Base-by-base conservation (phyloP, 2,113 vertebrate species). In the Cephalopterus ornatus region DNA sequence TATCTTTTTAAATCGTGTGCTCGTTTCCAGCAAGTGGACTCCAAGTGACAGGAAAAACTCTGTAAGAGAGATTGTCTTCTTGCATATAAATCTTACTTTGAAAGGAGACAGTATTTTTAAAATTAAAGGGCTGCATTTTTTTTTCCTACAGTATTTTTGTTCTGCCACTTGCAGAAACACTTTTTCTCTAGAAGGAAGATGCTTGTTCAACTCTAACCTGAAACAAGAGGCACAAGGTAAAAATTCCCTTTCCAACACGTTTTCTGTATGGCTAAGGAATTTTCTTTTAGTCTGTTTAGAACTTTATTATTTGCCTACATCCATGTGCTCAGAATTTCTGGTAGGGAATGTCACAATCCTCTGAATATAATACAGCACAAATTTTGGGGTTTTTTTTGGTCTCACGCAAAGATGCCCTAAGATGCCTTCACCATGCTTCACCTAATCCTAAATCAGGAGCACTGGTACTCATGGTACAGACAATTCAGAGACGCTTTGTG, bases 1-100 rank as follows among this genome's bases (percentile, higher is more conserved):
- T 88, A 75, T 56, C 65, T 86, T 94, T 88, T 95, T 79, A 78
- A 94, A 89, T 46, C 1, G 2, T 46, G 23, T 66, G 23, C 78
- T 96, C 92, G 68, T 90, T 97, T 96, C 78, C 92, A 93, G 50
- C 39, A 66, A 84, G 67, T 41, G 33, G 41, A 83, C 50, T 88
- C 88, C 5, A 14, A 84, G 49, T 5, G 26, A 88, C 74, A 85
- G 89, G 92, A 96, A 97, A 95, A 96, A 75, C 44, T 72, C 79
- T 86, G 82, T 92, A 92, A 95, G 78, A 92, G 55, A 93, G 70
- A 94, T 88, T 90, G 65, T 92, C 88, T 90, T 88, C 90, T 89
- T 76, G 65, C 67, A 74, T 23, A 95, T 83, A 95, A 95, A 96
- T 95, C 90, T 90, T 86, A 46, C 52, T 91, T 76, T 89, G 86